Percentiles rank a stretch among this genome's conserved stretches.
These are phyloP conservation scores for Caenorhabditis remanei DNA, from an alignment of 1,140 invertebrate species.

Conservation along the genomic window DNA sequence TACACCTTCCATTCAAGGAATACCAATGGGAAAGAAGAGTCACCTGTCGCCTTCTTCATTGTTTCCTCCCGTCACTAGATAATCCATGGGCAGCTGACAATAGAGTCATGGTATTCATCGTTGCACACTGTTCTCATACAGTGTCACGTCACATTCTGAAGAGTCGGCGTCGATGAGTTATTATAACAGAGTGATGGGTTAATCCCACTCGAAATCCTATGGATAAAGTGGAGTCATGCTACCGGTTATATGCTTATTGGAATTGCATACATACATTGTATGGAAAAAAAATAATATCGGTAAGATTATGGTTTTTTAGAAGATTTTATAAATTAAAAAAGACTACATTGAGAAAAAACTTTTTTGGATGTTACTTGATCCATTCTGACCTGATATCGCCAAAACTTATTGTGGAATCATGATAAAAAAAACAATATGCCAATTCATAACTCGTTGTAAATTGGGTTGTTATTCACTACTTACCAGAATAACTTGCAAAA, in stretches of 20 bases:
- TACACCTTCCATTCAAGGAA: background rate
- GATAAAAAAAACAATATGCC: too few relatives aligned
- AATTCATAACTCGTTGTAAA: too few relatives aligned
- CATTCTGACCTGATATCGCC: too few relatives aligned
- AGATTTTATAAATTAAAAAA: too few relatives aligned
- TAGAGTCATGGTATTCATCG: background rate
- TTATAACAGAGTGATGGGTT: slow-evolving; percentile 20
- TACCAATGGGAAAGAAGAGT: background rate
- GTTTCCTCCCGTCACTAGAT: background rate
- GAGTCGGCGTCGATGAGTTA: slow-evolving; percentile 17
- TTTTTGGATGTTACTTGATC: too few relatives aligned
- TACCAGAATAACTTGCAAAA: too few relatives aligned
- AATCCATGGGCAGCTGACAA: slow-evolving; percentile 4
- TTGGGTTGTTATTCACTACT: too few relatives aligned
- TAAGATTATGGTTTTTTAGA: background rate
- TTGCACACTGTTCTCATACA: slow-evolving; percentile 40
- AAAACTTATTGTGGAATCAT: too few relatives aligned
- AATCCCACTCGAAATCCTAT: slow-evolving; percentile 24
- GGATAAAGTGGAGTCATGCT: slow-evolving; percentile 9
- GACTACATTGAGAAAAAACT: too few relatives aligned
- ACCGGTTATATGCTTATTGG: background rate
- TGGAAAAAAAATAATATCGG: too few relatives aligned
- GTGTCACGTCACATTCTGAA: background rate
- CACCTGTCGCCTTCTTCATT: slow-evolving; percentile 5
- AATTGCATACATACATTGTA: background rate